These are phyloP conservation scores for Drosophila limbata DNA, from an alignment of 2,888 invertebrate genomes.

Conservation along the genomic window DNA sequence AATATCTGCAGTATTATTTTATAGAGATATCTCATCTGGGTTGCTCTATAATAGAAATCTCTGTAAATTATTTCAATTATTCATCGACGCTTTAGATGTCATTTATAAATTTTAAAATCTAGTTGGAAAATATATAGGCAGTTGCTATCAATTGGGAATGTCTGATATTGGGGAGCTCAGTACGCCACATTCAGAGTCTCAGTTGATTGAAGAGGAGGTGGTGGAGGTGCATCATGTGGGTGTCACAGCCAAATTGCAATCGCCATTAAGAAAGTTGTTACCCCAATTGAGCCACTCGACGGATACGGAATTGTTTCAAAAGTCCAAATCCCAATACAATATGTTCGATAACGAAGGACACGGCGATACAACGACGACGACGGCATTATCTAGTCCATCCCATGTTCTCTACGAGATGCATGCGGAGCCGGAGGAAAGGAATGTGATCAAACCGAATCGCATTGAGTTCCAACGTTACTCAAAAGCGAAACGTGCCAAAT, in stretches of 20 bases:
- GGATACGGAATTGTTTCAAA: conserved; percentile 74
- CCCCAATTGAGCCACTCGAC: conserved; percentile 77
- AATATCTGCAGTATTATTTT: background rate
- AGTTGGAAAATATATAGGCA: background rate
- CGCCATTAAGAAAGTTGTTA: conserved; percentile 76
- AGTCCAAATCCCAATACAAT: conserved; percentile 63
- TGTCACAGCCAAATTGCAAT: conserved; percentile 82
- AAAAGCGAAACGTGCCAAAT: conserved; percentile 32
- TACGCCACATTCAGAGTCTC: conserved; percentile 70
- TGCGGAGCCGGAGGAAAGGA: conserved; percentile 61
- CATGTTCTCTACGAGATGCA: conserved; percentile 81
- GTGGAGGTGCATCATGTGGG: conserved; percentile 83
- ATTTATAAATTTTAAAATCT: background rate
- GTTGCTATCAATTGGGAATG: conserved; percentile 54
- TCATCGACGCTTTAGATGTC: conserved; percentile 11
- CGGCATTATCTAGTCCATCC: conserved; percentile 41
- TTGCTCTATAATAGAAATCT: background rate
- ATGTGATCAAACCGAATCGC: conserved; percentile 71
- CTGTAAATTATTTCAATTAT: background rate
- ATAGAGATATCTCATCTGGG: background rate
- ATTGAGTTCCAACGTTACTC: conserved; percentile 83
- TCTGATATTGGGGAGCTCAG: conserved; percentile 72
- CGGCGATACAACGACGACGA: conserved; percentile 38
- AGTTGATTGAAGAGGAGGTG: conserved; percentile 66
- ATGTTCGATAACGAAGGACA: conserved; percentile 59